phyloP scores from a whole-genome alignment of 2,797 vertebrate genomes.

The Ctenosaura bakeri region DNA sequence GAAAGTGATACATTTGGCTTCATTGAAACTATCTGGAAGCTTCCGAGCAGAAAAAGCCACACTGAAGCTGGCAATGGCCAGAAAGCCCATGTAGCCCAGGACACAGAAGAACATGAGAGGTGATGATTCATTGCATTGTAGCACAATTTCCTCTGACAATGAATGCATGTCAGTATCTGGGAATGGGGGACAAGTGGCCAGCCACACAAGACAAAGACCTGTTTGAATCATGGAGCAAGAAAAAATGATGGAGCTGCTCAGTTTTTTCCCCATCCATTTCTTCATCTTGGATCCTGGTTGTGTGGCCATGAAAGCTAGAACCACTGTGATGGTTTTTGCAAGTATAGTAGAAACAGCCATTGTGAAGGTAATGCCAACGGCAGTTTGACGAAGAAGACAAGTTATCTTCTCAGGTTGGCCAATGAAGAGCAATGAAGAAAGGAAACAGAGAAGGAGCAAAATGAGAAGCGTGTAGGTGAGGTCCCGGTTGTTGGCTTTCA shows the following conservation, averaged over 20 bases:
- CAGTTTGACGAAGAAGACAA: background rate
- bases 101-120: background rate
- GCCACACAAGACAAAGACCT: background rate
- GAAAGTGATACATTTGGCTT: constrained; percentile 2
- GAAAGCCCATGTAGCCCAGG: constrained; percentile 1
- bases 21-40: background rate
- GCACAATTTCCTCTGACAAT: background rate
- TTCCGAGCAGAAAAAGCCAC: background rate
- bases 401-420: background rate
- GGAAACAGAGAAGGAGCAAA: background rate
- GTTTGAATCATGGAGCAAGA: background rate
- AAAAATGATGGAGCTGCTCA: background rate
- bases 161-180: background rate
- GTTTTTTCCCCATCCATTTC: background rate
- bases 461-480: background rate
- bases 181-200: background rate
- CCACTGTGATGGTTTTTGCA: constrained; percentile 7
- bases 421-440: background rate
- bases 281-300: background rate
- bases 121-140: background rate
- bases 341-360: background rate
- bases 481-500: background rate
- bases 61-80: background rate
- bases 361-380: background rate
- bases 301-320: background rate